A percentile compares a stretch with the other conserved stretches of the same genome.
phyloP scores from a whole-genome alignment of 2,797 vertebrate species.

The Sebastes hubbsi region DNA sequence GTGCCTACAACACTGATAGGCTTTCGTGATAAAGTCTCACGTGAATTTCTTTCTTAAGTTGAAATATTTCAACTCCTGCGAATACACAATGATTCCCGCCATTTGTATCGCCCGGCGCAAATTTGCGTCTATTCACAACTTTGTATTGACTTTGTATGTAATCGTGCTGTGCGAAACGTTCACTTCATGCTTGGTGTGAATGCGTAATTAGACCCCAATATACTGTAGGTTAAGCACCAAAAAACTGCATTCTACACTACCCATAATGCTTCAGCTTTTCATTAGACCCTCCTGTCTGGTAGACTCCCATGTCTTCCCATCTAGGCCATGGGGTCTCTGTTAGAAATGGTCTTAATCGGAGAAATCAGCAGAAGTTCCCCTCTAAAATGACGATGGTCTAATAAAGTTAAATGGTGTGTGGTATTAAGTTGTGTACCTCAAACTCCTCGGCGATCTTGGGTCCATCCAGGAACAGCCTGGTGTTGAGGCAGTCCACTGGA shows the following conservation, averaged over 20 bases:
- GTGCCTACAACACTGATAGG: too few species aligned
- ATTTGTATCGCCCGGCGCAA: accelerated
- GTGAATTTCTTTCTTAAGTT: too few species aligned
- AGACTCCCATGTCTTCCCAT: neutral
- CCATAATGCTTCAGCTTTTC: neutral
- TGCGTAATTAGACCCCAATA: neutral
- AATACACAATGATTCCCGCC: too few species aligned
- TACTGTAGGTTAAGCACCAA: neutral
- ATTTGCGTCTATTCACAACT: too few species aligned
- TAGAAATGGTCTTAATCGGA: neutral
- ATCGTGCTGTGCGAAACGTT: too few species aligned
- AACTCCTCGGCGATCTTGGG: constrained; percentile 94
- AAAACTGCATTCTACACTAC: neutral
- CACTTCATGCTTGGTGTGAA: too few species aligned
- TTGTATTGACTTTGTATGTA: too few species aligned
- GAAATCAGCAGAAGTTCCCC: neutral
- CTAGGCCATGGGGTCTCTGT: neutral
- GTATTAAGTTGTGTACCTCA: constrained; percentile 80
- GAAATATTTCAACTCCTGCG: too few species aligned
- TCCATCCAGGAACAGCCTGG: constrained; percentile 93
- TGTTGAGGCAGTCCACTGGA: constrained; percentile 91
- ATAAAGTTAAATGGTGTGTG: neutral
- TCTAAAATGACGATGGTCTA: neutral
- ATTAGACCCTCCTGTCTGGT: neutral
- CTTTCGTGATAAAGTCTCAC: too few species aligned